Base-by-base conservation (phyloP, 2,888 invertebrate genomes). In the Tenthredo scrophulariae region DNA sequence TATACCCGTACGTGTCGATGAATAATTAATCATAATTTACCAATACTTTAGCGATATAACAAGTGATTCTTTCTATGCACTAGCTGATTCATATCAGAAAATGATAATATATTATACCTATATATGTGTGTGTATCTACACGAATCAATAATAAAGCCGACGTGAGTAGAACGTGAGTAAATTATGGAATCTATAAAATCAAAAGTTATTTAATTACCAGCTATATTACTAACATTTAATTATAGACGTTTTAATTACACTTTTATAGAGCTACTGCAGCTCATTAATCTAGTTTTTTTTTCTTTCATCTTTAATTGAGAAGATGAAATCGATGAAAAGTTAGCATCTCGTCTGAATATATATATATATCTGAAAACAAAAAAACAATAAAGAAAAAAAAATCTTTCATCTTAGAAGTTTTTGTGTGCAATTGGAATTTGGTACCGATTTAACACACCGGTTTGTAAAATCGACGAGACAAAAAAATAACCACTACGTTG, bases 371-470 rank as follows among this genome's bases (percentile, higher is more conserved):
- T n/a, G n/a, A 33, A 33, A 33, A 4, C 0, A 33, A 33, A 33
- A 33, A 33, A 33, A 33, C 2, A 33, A 5, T 2, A 33, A 4
- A 3, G 33, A 33, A 33, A 33, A 33, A 33, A 33, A 3, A n/a
- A n/a, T n/a, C n/a, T n/a, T n/a, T n/a, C n/a, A n/a, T n/a, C n/a
- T n/a, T n/a, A n/a, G n/a, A n/a, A n/a, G n/a, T n/a, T n/a, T n/a
- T n/a, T n/a, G 22, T 74, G 43, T 26, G 46, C 40, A 26, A 74
- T 26, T 74, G 46, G 46, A 22, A 43, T 40, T 74, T 26, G n/a
- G 74, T 43, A 46, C 13, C 22, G 40, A 15, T 74, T 74, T 54
- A 46, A 26, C 43, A 74, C 46, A 74, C 74, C 74, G 46, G 46
- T 74, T 37, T 33, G 10, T 1, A 46, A 54, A n/a, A 18, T 50